phyloP scores from a whole-genome alignment of 2,888 invertebrate species.

The Phytoseiulus persimilis region DNA sequence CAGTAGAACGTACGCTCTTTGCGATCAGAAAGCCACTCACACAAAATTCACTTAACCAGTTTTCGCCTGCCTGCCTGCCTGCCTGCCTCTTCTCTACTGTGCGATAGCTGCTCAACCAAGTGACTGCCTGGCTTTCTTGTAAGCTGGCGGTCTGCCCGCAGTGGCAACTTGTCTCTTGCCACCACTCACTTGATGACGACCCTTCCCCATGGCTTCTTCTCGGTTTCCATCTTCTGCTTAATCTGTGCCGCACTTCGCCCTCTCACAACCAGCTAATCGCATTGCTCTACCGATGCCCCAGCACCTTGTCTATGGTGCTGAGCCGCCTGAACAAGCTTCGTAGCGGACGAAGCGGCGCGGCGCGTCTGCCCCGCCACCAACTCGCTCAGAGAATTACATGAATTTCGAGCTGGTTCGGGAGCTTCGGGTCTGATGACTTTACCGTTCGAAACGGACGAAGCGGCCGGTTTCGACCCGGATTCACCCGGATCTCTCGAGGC shows the following conservation, averaged over 20 bases:
- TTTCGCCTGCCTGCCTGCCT: background rate
- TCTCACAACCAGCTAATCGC: background rate
- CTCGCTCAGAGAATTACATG: background rate
- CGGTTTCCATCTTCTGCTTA: background rate
- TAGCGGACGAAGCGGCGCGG: background rate
- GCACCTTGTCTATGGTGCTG: background rate
- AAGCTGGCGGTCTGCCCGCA: background rate
- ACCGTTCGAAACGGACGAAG: too few species aligned
- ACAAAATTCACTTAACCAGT: background rate
- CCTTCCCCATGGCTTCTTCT: background rate
- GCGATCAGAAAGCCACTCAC: background rate
- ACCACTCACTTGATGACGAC: background rate
- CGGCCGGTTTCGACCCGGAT: too few species aligned
- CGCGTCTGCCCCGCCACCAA: background rate
- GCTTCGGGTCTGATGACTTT: too few species aligned
- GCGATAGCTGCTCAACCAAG: background rate
- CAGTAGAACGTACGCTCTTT: background rate
- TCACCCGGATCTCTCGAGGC: too few species aligned
- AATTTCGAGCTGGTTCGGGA: background rate
- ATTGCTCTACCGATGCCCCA: background rate
- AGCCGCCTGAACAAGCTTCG: background rate
- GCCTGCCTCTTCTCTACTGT: background rate
- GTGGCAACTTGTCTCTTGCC: slow-evolving; percentile 5
- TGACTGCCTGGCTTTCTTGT: background rate
- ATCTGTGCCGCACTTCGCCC: background rate